phyloP scores from a whole-genome alignment of 2,797 vertebrate species.

The Onychomys arenicola region DNA sequence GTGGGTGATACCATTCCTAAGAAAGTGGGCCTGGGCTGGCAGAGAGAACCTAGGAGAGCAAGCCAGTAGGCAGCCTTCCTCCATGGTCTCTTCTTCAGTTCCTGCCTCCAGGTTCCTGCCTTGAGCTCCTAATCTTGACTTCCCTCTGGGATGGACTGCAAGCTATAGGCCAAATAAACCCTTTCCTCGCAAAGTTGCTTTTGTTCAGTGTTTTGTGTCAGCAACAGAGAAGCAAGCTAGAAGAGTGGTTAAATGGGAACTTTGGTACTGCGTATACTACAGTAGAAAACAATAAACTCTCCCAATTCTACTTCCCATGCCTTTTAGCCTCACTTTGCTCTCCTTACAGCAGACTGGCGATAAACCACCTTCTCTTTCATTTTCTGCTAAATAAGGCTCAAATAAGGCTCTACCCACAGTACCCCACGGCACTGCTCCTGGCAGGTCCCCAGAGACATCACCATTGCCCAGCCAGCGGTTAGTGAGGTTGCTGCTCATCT shows the following conservation, averaged over 20 bases:
- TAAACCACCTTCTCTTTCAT: slow-evolving; percentile 42
- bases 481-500: background rate
- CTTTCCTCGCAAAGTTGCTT: background rate
- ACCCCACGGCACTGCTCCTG: background rate
- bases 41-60: background rate
- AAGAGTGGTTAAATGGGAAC: background rate
- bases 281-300: background rate
- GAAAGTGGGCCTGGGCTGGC: background rate
- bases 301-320: background rate
- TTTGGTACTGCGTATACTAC: background rate
- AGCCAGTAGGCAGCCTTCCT: background rate
- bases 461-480: background rate
- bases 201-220: background rate
- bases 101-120: background rate
- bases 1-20: background rate
- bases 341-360: slow-evolving; percentile 3
- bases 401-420: background rate
- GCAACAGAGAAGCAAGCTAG: background rate
- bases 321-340: background rate
- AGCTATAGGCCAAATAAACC: background rate
- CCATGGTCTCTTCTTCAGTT: background rate
- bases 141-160: background rate
- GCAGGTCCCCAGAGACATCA: background rate
- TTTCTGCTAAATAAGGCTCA: slow-evolving; percentile 45
- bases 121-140: background rate